Conservation (phyloP, 2,888 invertebrate genomes). For the Scaptomyza parva region DNA sequence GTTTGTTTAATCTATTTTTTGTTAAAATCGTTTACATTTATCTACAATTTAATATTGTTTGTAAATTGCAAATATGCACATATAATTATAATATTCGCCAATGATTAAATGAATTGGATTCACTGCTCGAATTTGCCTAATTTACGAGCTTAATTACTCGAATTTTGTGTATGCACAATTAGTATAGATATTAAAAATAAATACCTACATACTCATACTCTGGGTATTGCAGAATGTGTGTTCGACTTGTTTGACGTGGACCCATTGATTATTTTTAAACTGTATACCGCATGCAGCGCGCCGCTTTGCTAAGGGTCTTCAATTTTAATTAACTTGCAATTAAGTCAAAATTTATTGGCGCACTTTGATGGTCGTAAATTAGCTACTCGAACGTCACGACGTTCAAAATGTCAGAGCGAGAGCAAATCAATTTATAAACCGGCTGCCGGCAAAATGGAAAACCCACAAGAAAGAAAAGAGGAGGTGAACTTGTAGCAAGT, state of each 20-base stretch:
- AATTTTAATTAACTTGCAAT: conserved; percentile 73
- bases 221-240: conserved; percentile 11
- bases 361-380: conserved; percentile 74
- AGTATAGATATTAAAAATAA: neutral
- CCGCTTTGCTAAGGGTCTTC: conserved; percentile 36
- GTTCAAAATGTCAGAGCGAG: conserved; percentile 50
- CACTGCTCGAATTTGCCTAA: conserved; percentile 8
- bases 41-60: neutral
- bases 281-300: neutral
- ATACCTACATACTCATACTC: neutral
- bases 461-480: conserved; percentile 1
- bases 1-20: neutral
- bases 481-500: conserved; percentile 33
- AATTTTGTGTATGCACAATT: neutral
- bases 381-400: conserved; percentile 42
- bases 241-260: conserved; percentile 9
- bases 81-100: conserved; percentile 11
- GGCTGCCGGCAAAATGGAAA: conserved; percentile 18
- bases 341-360: conserved; percentile 73
- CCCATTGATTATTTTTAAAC: conserved; percentile 23
- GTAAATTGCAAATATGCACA: neutral
- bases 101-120: conserved; percentile 22
- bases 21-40: neutral
- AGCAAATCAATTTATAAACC: conserved; percentile 67
- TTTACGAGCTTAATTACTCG: conserved; percentile 29